Evolutionary conservation across 2,888 invertebrate genomes (phyloP).

Genomic region (Aproaerema taeniolella): DNA sequence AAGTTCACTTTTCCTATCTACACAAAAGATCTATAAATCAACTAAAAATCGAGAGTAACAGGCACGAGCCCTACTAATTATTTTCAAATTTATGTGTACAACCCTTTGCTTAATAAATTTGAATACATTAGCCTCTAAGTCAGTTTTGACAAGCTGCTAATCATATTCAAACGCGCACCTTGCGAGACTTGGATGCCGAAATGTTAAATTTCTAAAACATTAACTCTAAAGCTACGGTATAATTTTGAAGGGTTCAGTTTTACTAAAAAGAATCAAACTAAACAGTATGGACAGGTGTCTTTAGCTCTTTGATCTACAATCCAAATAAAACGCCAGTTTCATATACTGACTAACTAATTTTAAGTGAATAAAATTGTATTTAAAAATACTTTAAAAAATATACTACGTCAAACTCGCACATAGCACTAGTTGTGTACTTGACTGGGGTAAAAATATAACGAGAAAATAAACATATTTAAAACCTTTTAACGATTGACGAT

Average conservation of each 20-base stretch:
- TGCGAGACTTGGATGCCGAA: slow-evolving; percentile 51
- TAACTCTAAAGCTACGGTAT: slow-evolving; percentile 49
- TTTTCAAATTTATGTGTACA: slow-evolving; percentile 42
- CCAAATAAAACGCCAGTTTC: no score
- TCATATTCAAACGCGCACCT: slow-evolving; percentile 73
- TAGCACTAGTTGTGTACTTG: no score
- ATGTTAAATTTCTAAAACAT: slow-evolving; percentile 66
- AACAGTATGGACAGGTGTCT: slow-evolving; percentile 43
- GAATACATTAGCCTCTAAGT: slow-evolving; percentile 64
- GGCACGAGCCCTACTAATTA: slow-evolving; percentile 26
- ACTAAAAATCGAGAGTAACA: not conserved
- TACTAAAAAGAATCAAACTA: slow-evolving; percentile 54
- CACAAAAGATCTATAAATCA: not conserved
- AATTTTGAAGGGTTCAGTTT: slow-evolving; percentile 46
- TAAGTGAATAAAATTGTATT: no score
- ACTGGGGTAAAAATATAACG: no score
- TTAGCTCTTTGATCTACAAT: slow-evolving; percentile 9
- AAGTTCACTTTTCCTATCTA: not conserved
- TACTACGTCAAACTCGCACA: no score
- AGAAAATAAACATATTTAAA: no score
- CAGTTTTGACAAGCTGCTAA: slow-evolving; percentile 76
- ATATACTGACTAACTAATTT: no score
- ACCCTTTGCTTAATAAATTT: slow-evolving; percentile 62
- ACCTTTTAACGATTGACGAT: no score
- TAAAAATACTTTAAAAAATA: no score